Evolutionary conservation across 1,140 invertebrate species (phyloP).

Genomic region (Dryas iulia): DNA sequence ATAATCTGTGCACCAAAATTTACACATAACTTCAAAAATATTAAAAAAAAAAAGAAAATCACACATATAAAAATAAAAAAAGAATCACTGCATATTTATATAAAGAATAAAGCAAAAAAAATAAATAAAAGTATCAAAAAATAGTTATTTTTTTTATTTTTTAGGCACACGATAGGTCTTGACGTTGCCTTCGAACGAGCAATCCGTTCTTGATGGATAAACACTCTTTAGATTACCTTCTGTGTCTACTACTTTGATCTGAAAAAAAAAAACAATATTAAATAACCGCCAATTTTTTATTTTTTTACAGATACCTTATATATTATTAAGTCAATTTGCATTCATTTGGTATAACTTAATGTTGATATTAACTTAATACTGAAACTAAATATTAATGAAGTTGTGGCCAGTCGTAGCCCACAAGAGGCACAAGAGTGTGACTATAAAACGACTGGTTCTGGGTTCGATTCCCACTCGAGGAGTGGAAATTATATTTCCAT

Average conservation of each 20-base stretch:
- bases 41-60: background rate
- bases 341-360: no score
- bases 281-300: no score
- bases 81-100: background rate
- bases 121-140: slow-evolving; percentile 15
- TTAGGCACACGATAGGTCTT: slow-evolving; percentile 57
- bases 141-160: slow-evolving; percentile 43
- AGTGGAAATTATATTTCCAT: no score
- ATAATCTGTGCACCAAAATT: background rate
- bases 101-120: slow-evolving; percentile 4
- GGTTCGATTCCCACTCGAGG: no score
- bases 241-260: slow-evolving; percentile 86
- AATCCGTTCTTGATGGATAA: slow-evolving; percentile 89
- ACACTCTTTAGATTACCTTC: slow-evolving; percentile 86
- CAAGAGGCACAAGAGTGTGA: no score
- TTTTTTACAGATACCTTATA: no score
- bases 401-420: no score
- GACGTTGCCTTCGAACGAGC: slow-evolving; percentile 80
- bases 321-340: no score
- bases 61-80: background rate
- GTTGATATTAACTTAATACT: no score
- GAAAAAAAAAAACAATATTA: slow-evolving; percentile 41
- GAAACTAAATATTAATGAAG: no score
- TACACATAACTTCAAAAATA: background rate
- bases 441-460: no score